Conservation (phyloP, 2,888 invertebrate species). For the Eupeodes luniger region DNA sequence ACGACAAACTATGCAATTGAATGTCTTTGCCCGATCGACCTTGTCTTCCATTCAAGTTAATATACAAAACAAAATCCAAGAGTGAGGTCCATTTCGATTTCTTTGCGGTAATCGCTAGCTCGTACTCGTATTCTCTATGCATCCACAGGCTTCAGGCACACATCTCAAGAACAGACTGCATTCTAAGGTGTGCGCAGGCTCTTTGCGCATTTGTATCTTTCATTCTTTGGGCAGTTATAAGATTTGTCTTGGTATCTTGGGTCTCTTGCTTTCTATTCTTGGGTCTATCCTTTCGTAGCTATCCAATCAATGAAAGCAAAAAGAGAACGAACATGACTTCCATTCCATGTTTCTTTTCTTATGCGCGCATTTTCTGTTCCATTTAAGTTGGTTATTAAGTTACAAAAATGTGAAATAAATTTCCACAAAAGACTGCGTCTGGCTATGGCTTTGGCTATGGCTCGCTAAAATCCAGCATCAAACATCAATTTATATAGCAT, state of each 20-base stretch:
- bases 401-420: slow-evolving; percentile 66
- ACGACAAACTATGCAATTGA: slow-evolving; percentile 1
- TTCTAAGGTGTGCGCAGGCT: slow-evolving; percentile 14
- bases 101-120: slow-evolving; percentile 35
- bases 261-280: too few relatives aligned
- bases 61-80: slow-evolving; percentile 55
- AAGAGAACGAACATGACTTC: slow-evolving; percentile 40
- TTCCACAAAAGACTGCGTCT: slow-evolving; percentile 29
- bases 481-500: slow-evolving; percentile 32
- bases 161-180: not conserved
- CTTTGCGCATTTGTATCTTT: slow-evolving; percentile 20
- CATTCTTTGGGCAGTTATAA: not conserved
- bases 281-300: slow-evolving; percentile 3
- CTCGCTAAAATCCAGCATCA: not conserved
- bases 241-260: not conserved
- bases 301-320: slow-evolving; percentile 37
- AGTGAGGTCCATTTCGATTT: slow-evolving; percentile 62
- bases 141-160: not conserved
- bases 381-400: slow-evolving; percentile 69
- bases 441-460: too few relatives aligned
- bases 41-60: slow-evolving; percentile 50
- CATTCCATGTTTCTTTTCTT: slow-evolving; percentile 42
- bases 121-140: not conserved
- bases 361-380: slow-evolving; percentile 29
- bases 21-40: slow-evolving; percentile 30